Base-by-base conservation (phyloP, 2,113 vertebrate species). In the Brienomyrus longianalis region DNA sequence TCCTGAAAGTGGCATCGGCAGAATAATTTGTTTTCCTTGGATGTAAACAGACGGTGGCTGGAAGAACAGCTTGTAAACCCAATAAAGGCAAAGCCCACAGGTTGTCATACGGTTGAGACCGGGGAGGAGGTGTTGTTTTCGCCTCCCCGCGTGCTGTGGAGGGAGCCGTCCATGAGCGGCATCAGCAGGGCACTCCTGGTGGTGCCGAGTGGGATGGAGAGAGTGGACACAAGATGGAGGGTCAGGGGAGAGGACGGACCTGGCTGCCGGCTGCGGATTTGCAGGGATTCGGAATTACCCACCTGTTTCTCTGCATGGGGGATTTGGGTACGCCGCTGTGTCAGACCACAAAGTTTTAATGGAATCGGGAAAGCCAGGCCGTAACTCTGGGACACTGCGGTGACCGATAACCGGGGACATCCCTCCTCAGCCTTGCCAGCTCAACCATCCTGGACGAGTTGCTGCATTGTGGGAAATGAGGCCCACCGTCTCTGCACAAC, bases 291-390 rank as follows among this genome's bases (percentile, higher is more conserved):
- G 4, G 48, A 87, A 54, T 35, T 56, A 31, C 27, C n/a, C 80
- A 83, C 45, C 56, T 77, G 91, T 92, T 86, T 39, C 87, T 90
- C 90, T 91, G 90, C 92, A 92, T 91, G 90, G 90, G 90, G 90
- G 77, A 88, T 62, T 62, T 89, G 90, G 35, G 80, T 89, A 86
- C 74, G 87, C 83, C 51, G 85, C n/a, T 56, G 85, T 47, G 45
- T 27, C 45, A 27, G 23, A 27, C 47, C 48, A 17, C 17, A 43
- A 80, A 80, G 74, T 43, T 80, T 80, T 80, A 80, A 80, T 39
- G 83, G 48, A 51, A 13, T n/a, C 45, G 2, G 15, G 74, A 15
- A 51, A 50, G n/a, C 47, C 10, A 10, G 23, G 23, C 19, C 1
- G 23, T 45, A 50, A 51, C 83, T 27, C 83, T 6, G 83, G n/a